phyloP scores from a whole-genome alignment of 2,797 vertebrate species.

The Sarcophilus harrisii region DNA sequence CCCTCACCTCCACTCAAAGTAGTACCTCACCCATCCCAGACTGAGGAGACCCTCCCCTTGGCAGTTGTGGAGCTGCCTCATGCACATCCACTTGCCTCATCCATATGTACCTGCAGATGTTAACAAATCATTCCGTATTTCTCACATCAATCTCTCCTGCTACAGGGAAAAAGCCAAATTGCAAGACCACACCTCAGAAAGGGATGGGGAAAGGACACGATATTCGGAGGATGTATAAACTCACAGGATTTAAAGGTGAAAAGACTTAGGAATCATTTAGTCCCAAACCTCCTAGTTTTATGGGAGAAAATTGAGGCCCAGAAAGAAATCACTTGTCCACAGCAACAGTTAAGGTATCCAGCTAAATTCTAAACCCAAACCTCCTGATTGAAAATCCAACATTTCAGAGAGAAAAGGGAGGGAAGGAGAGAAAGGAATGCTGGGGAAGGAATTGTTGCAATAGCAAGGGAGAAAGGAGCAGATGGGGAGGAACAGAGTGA shows the following conservation, averaged over 20 bases:
- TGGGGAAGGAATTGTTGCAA: neutral
- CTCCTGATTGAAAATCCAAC: neutral
- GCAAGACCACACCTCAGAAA: neutral
- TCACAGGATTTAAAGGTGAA: neutral
- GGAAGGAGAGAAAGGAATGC: neutral
- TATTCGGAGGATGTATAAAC: neutral
- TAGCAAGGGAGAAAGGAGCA: neutral
- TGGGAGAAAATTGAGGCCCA: neutral
- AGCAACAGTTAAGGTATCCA: neutral
- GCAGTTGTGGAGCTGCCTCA: too few relatives aligned
- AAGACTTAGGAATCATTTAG: neutral
- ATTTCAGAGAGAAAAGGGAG: neutral
- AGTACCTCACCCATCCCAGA: neutral
- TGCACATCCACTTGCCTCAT: too few relatives aligned
- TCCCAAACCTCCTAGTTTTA: neutral
- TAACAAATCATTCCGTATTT: slow-evolving; percentile 10
- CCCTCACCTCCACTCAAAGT: neutral
- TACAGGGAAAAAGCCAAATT: neutral
- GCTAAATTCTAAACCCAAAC: neutral
- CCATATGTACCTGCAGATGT: slow-evolving; percentile 1
- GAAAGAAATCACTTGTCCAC: neutral
- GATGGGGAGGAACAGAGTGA: neutral
- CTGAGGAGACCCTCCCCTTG: neutral
- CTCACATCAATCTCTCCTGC: slow-evolving; percentile 31
- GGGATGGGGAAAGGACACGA: neutral